Percentiles rank a stretch among this genome's conserved stretches.
phyloP scores from a whole-genome alignment of 1,140 invertebrate species.

The Anoplolepis gracilipes region DNA sequence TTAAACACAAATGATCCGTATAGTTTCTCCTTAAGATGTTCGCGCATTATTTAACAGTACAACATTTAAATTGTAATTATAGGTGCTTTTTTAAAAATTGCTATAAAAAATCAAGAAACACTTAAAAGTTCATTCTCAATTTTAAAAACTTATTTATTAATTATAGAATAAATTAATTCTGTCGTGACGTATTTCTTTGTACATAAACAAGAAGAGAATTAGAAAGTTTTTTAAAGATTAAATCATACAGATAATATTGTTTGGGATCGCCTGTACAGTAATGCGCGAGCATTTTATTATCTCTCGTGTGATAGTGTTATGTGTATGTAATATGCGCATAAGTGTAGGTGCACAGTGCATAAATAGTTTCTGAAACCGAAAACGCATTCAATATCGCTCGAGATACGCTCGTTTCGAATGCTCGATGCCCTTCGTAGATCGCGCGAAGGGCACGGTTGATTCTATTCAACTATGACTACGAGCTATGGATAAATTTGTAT shows the following conservation, averaged over 20 bases:
- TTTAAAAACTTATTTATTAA: no score
- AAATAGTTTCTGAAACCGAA: slow-evolving; percentile 49
- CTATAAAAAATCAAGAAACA: background rate
- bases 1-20: no score
- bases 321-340: slow-evolving; percentile 26
- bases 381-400: slow-evolving; percentile 44
- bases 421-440: slow-evolving; percentile 54
- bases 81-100: background rate
- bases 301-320: slow-evolving; percentile 18
- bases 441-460: slow-evolving; percentile 65
- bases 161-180: background rate
- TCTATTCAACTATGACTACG: slow-evolving; percentile 66
- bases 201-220: background rate
- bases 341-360: slow-evolving; percentile 23
- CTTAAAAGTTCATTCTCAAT: background rate
- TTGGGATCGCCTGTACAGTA: background rate
- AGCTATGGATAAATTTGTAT: slow-evolving; percentile 67
- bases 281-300: slow-evolving; percentile 37
- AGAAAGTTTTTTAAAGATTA: background rate
- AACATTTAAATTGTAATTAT: background rate
- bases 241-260: background rate
- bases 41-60: background rate
- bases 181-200: background rate
- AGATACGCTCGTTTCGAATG: slow-evolving; percentile 63
- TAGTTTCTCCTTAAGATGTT: slow-evolving; percentile 52